Evolutionary conservation across 2,797 vertebrate species (phyloP), one percentile per base, ranked within the genome.

Genomic region (Hozukius guyotensis): DNA sequence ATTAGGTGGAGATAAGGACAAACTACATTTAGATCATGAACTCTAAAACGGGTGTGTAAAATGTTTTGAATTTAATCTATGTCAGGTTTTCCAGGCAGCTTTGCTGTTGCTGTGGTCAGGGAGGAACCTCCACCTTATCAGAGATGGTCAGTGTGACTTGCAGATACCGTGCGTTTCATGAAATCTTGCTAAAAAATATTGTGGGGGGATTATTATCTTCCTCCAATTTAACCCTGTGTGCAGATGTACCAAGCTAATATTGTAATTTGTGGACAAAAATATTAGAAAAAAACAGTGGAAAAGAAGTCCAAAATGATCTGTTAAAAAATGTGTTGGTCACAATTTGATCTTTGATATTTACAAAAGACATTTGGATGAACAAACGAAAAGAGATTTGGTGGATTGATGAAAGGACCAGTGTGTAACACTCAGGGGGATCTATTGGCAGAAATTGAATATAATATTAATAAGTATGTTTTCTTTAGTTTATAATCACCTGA

Each of bases 51-150:
- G 36, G 5, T 24, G 10, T 83, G 49, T 46, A 34, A 24, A 46
- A 79, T 78, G 27, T 64, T 9, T 63, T 29, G 38, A n/a, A n/a
- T 68, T 36, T 1, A 68, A 55, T 71, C 70, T 68, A 9, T 72
- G 46, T 83, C 65, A 52, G 46, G 66, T 82, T 77, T 75, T 67
- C 14, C 62, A 72, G 68, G 53, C 67, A 76, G 79, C 55, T 72
- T 74, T 60, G 59, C 71, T 81, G 66, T 79, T 29, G 53, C 69
- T 64, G 38, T 69, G 49, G 46, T 85, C 65, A 89, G 85, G 90
- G 91, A 87, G 89, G 87, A 87, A 82, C 87, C 75, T 22, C 56
- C 18, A 24, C 60, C 77, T 92, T 92, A 92, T 92, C 89, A 88
- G 69, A 81, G 63, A 75, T 69, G 61, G 53, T 74, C 88, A 88